phyloP scores from a whole-genome alignment of 2,888 invertebrate genomes.

The Mayetiola destructor region DNA sequence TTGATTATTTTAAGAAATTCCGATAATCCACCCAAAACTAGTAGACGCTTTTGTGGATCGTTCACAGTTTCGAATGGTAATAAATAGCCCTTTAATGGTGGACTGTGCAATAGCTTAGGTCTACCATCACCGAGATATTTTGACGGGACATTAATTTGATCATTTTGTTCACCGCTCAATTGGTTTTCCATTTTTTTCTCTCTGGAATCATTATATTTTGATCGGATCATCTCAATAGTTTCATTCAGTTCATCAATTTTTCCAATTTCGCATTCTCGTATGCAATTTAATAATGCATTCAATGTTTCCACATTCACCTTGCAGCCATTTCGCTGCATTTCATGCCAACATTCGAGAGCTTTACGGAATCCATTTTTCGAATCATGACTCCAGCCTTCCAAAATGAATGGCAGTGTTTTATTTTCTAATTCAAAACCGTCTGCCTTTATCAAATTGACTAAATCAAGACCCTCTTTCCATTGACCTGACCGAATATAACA shows the following conservation, averaged over 20 bases:
- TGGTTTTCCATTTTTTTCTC: background rate
- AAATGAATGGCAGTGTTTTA: conserved; percentile 60
- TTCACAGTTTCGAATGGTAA: conserved; percentile 43
- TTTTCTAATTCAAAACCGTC: conserved; percentile 45
- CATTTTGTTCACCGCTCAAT: conserved; percentile 13
- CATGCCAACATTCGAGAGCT: conserved; percentile 73
- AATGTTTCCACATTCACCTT: conserved; percentile 58
- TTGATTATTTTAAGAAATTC: conserved; percentile 67
- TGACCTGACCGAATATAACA: conserved; percentile 77
- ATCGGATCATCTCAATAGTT: conserved; percentile 33
- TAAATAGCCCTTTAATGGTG: conserved; percentile 46
- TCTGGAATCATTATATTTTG: background rate
- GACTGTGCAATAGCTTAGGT: conserved; percentile 51
- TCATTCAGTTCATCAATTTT: conserved; percentile 43
- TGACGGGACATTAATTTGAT: background rate
- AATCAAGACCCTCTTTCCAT: conserved; percentile 55
- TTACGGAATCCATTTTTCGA: conserved; percentile 65
- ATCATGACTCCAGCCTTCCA: conserved; percentile 74
- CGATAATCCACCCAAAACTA: conserved; percentile 63
- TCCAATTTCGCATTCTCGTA: conserved; percentile 69
- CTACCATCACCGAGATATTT: conserved; percentile 22
- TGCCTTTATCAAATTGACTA: conserved; percentile 72
- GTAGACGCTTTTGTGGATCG: conserved; percentile 49
- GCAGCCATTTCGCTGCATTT: conserved; percentile 51
- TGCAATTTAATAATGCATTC: conserved; percentile 64